Evolutionary conservation across 2,888 invertebrate species (phyloP), one percentile per base, ranked within the genome.

Genomic region (Drosophila demipolita): DNA sequence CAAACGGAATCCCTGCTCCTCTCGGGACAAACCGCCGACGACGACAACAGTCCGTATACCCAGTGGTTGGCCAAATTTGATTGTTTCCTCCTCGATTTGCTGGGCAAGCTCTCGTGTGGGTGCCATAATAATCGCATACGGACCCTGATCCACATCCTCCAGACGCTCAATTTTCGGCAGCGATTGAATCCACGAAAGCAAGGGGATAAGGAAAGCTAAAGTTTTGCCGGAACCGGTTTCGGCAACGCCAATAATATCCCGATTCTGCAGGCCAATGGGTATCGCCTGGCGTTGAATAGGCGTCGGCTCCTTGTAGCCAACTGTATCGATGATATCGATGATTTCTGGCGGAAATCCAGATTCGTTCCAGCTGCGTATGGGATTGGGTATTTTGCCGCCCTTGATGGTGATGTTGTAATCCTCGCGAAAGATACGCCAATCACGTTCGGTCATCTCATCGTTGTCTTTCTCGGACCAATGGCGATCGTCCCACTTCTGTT

Each of bases 141-240:
- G 99, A 7, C 99, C 99, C 94, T 97, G 97, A 93, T 98, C 98
- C 7, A 96, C 97, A 93, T 97, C 97, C 93, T 97, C 97, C 79
- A 96, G 95, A 66, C 98, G 95, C 92, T 98, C 99, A 87, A 97
- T 97, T 94, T 99, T 99, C 0, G 99, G 99, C 55, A 99, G 94
- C 35, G 98, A 98, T 89, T 98, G 98, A 91, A 99, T 99, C 99
- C 99, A 99, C 40, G 98, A 96, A 2, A 99, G 94, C 52, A 99
- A 93, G 1, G 99, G 99, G 92, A 99, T 98, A 8, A 99, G 95
- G 93, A 99, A 99, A 7, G 99, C 99, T 48, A 99, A 94, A 0
- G 99, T 99, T 95, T 99, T 99, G 93, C 99, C 99, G 54, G 98
- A 98, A 91, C 99, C 99, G 72, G 99, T 99, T 94, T 99, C 99